Percentiles rank a stretch among this genome's conserved stretches.
Evolutionary conservation across 1,140 invertebrate species (phyloP).

Genomic region (Pseudobourletiella spinata): DNA sequence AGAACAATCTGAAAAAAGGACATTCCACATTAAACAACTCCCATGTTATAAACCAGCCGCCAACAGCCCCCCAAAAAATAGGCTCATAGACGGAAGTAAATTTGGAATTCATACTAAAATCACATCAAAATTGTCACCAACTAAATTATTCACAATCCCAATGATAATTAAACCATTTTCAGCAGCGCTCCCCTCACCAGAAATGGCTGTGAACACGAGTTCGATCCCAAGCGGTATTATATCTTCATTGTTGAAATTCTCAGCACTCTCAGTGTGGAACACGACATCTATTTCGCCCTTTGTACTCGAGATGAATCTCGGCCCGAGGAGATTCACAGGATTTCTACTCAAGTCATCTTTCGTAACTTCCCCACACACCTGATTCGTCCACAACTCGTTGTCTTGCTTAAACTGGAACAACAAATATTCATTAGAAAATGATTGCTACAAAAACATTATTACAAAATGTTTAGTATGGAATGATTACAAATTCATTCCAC

Average conservation of each 20-base stretch:
- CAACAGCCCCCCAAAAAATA: too few relatives aligned
- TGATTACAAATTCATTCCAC: not conserved
- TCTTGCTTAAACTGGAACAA: constrained; percentile 27
- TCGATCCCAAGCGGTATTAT: constrained; percentile 11
- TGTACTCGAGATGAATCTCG: constrained; percentile 22
- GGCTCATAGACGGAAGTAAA: not conserved
- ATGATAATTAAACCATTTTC: not conserved
- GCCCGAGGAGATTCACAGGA: constrained; percentile 21
- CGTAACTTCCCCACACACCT: constrained; percentile 25
- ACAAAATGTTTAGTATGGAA: not conserved
- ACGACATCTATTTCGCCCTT: constrained; percentile 29
- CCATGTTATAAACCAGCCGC: too few relatives aligned
- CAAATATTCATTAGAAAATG: too few relatives aligned
- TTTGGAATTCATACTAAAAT: not conserved
- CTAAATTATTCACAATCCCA: not conserved
- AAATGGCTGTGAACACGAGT: constrained; percentile 29
- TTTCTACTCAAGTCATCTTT: constrained; percentile 12
- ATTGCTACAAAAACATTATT: not conserved
- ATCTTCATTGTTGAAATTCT: constrained; percentile 1
- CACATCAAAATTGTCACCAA: not conserved
- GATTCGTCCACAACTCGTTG: constrained; percentile 18
- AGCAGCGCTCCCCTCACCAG: constrained; percentile 2
- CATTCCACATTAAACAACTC: too few relatives aligned
- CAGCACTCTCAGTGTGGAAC: constrained; percentile 19
- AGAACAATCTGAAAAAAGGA: constrained; percentile 9